phyloP scores from a whole-genome alignment of 2,797 vertebrate species.

The Sebastes minor region DNA sequence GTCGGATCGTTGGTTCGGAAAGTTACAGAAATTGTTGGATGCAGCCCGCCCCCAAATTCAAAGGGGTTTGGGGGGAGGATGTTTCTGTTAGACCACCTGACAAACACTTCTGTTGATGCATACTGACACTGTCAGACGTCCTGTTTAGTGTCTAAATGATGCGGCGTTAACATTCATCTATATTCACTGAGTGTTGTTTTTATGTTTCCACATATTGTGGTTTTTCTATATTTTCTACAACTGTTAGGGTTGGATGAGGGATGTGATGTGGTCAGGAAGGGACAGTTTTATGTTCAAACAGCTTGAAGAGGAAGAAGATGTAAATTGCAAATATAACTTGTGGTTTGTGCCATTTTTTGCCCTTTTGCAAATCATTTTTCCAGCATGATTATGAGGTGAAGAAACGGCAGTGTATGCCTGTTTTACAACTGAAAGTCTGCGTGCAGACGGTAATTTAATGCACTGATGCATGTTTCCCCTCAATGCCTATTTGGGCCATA shows the following conservation, averaged over 20 bases:
- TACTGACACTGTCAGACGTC: not conserved
- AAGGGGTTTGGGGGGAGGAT: no score
- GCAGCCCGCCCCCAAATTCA: no score
- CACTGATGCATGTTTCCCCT: constrained; percentile 53
- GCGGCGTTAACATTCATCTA: not conserved
- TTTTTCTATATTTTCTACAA: not conserved
- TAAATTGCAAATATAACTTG: constrained; percentile 10
- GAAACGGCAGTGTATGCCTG: constrained; percentile 6
- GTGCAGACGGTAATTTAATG: constrained; percentile 50
- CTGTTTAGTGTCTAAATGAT: not conserved
- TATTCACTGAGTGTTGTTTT: not conserved
- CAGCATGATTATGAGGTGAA: constrained; percentile 11
- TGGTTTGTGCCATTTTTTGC: constrained; percentile 7
- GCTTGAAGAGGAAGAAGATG: not conserved
- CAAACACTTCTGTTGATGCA: not conserved
- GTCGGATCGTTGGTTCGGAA: not conserved
- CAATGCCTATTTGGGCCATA: constrained; percentile 51
- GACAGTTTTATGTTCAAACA: not conserved
- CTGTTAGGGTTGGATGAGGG: not conserved
- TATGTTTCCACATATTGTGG: not conserved
- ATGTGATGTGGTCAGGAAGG: not conserved
- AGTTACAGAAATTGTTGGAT: no score
- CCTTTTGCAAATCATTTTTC: not conserved
- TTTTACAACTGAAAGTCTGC: constrained; percentile 31
- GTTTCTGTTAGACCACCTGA: not conserved